Percentiles rank a stretch among this genome's conserved stretches.
phyloP scores from a whole-genome alignment of 1,140 invertebrate genomes.

The Leptinotarsa texana region DNA sequence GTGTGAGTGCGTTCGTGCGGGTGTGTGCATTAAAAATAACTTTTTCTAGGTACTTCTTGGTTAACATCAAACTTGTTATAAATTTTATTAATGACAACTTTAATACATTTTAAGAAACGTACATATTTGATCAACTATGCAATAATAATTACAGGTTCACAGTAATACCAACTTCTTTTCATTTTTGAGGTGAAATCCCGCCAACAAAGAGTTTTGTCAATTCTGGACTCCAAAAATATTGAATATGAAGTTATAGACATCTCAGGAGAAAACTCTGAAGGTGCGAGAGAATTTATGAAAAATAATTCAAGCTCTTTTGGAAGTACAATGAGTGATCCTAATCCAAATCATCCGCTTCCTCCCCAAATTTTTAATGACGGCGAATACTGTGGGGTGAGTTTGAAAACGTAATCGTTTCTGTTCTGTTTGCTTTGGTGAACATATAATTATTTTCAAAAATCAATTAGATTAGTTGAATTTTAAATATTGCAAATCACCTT shows the following conservation, averaged over 20 bases:
- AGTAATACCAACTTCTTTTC: conserved; percentile 23
- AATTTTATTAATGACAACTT: too few species aligned
- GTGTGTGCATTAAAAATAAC: too few species aligned
- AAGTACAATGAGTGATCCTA: conserved; percentile 65
- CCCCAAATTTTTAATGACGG: conserved; percentile 93
- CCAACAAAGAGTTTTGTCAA: conserved; percentile 88
- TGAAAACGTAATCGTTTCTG: conserved; percentile 24
- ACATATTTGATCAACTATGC: conserved; percentile 17
- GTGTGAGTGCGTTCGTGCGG: too few species aligned
- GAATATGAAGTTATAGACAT: conserved; percentile 88
- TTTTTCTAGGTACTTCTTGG: too few species aligned
- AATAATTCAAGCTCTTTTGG: conserved; percentile 79
- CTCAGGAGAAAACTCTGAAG: conserved; percentile 84
- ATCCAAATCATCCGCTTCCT: conserved; percentile 66
- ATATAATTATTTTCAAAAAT: too few species aligned
- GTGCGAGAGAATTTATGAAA: conserved; percentile 90
- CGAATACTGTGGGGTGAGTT: conserved; percentile 86
- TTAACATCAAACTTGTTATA: too few species aligned
- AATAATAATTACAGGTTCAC: conserved; percentile 19
- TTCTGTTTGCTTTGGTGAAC: too few species aligned
- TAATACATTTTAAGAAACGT: conserved; percentile 17
- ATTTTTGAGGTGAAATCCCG: conserved; percentile 85
- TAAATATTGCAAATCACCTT: too few species aligned
- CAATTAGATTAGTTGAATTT: too few species aligned
- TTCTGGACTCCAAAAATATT: conserved; percentile 87